Conservation (phyloP, 2,113 vertebrate species). For the Balaenoptera acutorostrata region DNA sequence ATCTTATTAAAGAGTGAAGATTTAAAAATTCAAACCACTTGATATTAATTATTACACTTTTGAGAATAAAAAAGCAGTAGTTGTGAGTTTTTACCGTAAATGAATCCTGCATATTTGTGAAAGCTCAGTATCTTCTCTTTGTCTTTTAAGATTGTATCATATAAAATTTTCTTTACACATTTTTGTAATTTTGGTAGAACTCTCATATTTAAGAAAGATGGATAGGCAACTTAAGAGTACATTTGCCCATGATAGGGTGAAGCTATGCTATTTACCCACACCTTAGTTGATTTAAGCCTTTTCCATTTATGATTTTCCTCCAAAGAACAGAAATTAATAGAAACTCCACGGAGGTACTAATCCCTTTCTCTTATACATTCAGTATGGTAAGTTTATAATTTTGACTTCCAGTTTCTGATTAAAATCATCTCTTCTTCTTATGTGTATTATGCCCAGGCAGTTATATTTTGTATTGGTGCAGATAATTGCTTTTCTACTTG, state of each 20-base stretch:
- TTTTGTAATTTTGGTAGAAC: background rate
- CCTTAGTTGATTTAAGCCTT: background rate
- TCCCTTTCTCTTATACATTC: background rate
- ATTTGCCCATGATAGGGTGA: background rate
- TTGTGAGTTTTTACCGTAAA: background rate
- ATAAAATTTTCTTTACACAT: background rate
- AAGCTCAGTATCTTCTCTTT: background rate
- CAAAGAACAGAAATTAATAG: background rate
- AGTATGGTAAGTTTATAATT: background rate
- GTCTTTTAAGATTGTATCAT: background rate
- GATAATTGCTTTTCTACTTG: conserved; percentile 52
- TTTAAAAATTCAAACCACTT: background rate
- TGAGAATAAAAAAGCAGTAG: background rate
- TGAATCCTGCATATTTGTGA: background rate
- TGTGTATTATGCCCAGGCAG: background rate
- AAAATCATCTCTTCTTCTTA: conserved; percentile 8
- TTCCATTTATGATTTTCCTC: background rate
- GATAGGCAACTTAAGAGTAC: background rate
- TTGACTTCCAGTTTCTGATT: conserved; percentile 26
- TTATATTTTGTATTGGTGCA: conserved; percentile 6
- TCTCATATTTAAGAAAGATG: background rate
- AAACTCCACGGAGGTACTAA: background rate
- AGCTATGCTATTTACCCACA: background rate
- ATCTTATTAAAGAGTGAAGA: background rate
- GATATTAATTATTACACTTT: background rate